Evolutionary conservation across 2,113 vertebrate genomes (phyloP).

Genomic region (Cyanoramphus novaezelandiae): DNA sequence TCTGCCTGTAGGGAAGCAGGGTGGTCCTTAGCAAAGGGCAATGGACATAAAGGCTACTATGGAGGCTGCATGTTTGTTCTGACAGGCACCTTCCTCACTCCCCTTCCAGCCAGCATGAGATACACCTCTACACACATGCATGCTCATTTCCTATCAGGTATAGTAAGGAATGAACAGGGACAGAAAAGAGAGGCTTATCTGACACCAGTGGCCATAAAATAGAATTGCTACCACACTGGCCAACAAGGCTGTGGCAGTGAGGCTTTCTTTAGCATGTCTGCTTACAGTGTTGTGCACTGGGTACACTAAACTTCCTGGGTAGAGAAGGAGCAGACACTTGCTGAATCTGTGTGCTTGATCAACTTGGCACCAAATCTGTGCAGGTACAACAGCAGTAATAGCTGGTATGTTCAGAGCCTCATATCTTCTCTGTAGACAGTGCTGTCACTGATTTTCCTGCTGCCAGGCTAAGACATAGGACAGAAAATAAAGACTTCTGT

Average conservation of each 20-base stretch:
- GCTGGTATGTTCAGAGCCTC: background rate
- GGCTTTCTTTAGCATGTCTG: background rate
- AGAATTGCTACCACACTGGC: background rate
- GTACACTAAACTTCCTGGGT: background rate
- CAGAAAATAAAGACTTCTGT: background rate
- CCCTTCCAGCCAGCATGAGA: background rate
- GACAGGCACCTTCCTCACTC: background rate
- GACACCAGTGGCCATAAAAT: background rate
- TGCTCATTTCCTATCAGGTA: background rate
- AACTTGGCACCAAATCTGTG: background rate
- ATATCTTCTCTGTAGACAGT: accelerated
- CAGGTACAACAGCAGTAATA: background rate
- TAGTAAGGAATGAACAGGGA: background rate
- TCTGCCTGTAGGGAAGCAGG: background rate
- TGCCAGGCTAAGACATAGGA: background rate
- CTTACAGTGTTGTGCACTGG: background rate
- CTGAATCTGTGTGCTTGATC: background rate
- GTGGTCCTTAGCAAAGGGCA: background rate
- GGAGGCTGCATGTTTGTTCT: background rate
- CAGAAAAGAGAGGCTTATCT: background rate
- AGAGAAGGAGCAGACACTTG: background rate
- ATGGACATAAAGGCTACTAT: background rate
- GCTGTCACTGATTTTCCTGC: background rate
- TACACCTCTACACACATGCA: background rate
- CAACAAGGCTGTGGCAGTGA: accelerated